Evolutionary conservation across 2,797 vertebrate species (phyloP).

Genomic region (Chiropotes sagulatus): DNA sequence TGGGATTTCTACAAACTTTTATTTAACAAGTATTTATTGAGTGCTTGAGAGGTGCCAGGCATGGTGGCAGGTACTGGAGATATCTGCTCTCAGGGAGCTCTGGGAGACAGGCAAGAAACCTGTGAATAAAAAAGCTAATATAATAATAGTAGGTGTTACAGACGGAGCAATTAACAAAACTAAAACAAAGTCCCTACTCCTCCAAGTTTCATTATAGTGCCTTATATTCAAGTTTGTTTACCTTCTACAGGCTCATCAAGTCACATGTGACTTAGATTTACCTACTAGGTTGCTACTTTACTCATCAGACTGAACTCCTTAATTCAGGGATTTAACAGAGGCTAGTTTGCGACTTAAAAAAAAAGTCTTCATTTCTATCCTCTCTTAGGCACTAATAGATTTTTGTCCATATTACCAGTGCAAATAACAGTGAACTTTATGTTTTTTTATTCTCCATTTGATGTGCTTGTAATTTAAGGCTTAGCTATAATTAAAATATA

Average conservation of each 20-base stretch:
- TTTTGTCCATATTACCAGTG: neutral
- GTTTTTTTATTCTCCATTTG: slow-evolving; percentile 8
- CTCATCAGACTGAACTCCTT: neutral
- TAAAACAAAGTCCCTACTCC: neutral
- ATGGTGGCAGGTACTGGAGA: neutral
- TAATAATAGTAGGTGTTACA: neutral
- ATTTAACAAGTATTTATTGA: neutral
- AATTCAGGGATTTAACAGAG: slow-evolving; percentile 16
- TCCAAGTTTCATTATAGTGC: neutral
- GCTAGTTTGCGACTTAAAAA: neutral
- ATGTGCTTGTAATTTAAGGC: neutral
- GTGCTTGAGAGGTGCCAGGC: neutral
- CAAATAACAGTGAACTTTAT: neutral
- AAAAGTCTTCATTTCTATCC: neutral
- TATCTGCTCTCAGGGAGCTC: neutral
- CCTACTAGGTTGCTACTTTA: slow-evolving; percentile 34
- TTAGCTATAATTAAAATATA: neutral
- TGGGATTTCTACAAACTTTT: neutral
- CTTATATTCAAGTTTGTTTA: neutral
- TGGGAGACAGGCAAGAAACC: neutral
- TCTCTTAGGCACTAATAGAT: neutral
- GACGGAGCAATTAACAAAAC: neutral
- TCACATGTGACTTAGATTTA: neutral
- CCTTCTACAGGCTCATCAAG: neutral
- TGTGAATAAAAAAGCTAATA: neutral